Evolutionary conservation across 1,140 invertebrate genomes (phyloP), one percentile per base, ranked within the genome.

Genomic region (Glossosoma conforme): DNA sequence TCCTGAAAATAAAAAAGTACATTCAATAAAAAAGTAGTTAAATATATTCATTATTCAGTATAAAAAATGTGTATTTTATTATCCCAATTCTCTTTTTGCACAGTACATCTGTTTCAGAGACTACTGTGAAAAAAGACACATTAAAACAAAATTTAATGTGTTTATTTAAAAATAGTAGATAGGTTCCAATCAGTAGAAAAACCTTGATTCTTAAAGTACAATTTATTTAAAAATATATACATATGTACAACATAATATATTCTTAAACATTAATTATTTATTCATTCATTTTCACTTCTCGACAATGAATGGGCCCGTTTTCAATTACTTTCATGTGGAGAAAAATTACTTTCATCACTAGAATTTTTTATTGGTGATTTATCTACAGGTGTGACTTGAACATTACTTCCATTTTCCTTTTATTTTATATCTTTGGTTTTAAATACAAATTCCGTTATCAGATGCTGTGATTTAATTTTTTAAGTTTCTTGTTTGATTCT

Each of bases 1-100:
- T 15, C 90, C 91, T 74, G 40, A 2, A 52, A 37, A 1, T 33
- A 5, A n/a, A 28, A 42, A 11, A 13, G 3, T 2, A 43, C 21
- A 20, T 30, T 17, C 3, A 41, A 32, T 42, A 42, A 20, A 30
- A n/a, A 30, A 15, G 33, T 13, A 8, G 8, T 9, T 13, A 38
- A 22, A 8, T 18, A 14, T 9, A 41, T 15, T 2, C 18, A 28
- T 18, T 9, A 10, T 14, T 18, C 20, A 15, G 30, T 2, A 14
- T 2, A 20, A 22, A 9, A 14, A 14, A 28, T 8, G 13, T 11
- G 13, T 3, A 22, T 15, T 24, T 15, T 13, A 6, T 15, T 24
- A 24, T 22, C 40, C 4, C 8, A 3, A 17, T 22, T n/a, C 22
- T 9, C 22, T 13, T 25, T n/a, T 24, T 22, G n/a, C 22, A 25